These are phyloP conservation scores for Dunckerocampus dactyliophorus DNA, from an alignment of 2,113 vertebrate genomes.

Conservation along the genomic window DNA sequence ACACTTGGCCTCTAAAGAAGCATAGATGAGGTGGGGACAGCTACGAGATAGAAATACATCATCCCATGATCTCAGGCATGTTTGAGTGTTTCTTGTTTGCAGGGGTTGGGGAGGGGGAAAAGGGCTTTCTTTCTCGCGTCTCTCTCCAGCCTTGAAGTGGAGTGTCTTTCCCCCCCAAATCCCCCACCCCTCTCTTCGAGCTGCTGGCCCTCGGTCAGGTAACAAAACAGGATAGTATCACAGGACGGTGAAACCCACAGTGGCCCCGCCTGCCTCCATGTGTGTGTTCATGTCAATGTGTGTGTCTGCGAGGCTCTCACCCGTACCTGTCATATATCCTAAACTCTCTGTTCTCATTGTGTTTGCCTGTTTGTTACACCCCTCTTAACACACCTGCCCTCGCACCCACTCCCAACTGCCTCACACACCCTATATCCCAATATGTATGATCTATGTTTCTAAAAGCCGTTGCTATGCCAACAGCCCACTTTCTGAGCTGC, in stretches of 20 bases:
- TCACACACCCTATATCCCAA: constrained; percentile 44
- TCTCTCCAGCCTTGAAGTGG: constrained; percentile 77
- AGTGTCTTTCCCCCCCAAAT: constrained; percentile 54
- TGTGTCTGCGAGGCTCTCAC: constrained; percentile 75
- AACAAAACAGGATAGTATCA: constrained; percentile 80
- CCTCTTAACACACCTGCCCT: constrained; percentile 45
- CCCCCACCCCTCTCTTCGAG: constrained; percentile 57
- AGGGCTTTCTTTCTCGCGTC: constrained; percentile 72
- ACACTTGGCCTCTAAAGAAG: constrained; percentile 26
- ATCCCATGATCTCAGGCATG: constrained; percentile 42
- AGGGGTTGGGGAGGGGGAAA: constrained; percentile 31
- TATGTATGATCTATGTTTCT: constrained; percentile 68
- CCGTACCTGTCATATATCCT: constrained; percentile 83
- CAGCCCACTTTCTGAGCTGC: constrained; percentile 75
- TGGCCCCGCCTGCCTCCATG: constrained; percentile 73
- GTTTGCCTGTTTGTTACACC: constrained; percentile 72
- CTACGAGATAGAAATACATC: constrained; percentile 39
- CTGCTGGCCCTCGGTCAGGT: constrained; percentile 75
- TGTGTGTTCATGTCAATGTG: constrained; percentile 64
- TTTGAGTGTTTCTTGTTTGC: constrained; percentile 64
- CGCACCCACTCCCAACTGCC: constrained; percentile 43
- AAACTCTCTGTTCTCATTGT: constrained; percentile 65
- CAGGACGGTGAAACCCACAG: constrained; percentile 78
- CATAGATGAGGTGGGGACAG: constrained; percentile 43
- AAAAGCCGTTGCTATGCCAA: constrained; percentile 77